phyloP scores from a whole-genome alignment of 53 echinoderm and acorn worm genomes.

The Patiria pectinifera region DNA sequence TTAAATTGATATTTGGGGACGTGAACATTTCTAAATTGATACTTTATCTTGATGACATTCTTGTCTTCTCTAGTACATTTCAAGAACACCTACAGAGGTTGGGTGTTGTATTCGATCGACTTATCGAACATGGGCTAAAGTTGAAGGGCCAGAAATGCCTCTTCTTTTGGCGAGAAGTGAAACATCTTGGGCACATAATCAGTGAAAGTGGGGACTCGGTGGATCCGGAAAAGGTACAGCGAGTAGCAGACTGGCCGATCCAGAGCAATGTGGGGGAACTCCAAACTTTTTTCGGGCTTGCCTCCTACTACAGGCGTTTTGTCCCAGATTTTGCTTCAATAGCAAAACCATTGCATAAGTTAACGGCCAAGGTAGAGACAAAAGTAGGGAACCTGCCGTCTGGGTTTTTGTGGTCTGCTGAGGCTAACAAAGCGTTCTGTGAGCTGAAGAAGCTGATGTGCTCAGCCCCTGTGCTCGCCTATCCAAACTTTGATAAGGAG shows the following conservation, averaged over 20 bases:
- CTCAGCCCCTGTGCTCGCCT: slow-evolving; percentile 34
- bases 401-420: slow-evolving; percentile 17
- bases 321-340: slow-evolving; percentile 53
- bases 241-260: slow-evolving; percentile 50
- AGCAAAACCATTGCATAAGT: background rate
- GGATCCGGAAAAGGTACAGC: slow-evolving; percentile 48
- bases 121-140: background rate
- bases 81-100: too few relatives aligned
- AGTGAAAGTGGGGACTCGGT: slow-evolving; percentile 46
- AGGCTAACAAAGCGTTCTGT: slow-evolving; percentile 39
- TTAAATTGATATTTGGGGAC: background rate
- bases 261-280: slow-evolving; percentile 38
- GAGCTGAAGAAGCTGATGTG: slow-evolving; percentile 28
- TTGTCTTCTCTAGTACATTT: background rate
- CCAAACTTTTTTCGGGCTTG: slow-evolving; percentile 61
- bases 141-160: slow-evolving; percentile 16
- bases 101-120: background rate
- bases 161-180: background rate
- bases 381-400: too few relatives aligned
- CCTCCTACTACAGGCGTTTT: slow-evolving; percentile 74
- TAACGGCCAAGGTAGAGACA: too few relatives aligned
- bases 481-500: slow-evolving; percentile 54
- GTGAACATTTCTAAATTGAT: too few relatives aligned
- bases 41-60: background rate
- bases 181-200: slow-evolving; percentile 38